A percentile compares a stretch with the other conserved stretches of the same genome.
These are phyloP conservation scores for Scophthalmus maximus DNA, from an alignment of 2,113 vertebrate genomes.

Conservation along the genomic window DNA sequence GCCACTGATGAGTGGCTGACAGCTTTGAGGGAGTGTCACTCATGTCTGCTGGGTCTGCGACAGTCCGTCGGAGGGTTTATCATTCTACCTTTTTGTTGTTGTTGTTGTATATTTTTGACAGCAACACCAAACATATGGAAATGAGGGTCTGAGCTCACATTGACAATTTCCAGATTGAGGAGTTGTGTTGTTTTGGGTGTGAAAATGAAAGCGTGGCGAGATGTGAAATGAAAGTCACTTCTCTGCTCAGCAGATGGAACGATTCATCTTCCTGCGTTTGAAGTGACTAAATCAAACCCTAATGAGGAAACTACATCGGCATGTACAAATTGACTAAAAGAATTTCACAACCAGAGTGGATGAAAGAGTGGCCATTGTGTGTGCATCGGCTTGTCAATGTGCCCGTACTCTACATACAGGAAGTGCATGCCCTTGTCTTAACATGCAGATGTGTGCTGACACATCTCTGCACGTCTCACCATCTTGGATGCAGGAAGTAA, in stretches of 20 bases:
- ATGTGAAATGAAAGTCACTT: slow-evolving; percentile 49
- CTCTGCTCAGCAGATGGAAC: slow-evolving; percentile 53
- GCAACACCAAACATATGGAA: slow-evolving; percentile 23
- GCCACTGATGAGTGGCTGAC: slow-evolving; percentile 57
- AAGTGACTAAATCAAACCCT: slow-evolving; percentile 68
- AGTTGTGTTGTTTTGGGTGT: slow-evolving; percentile 30
- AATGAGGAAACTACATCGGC: slow-evolving; percentile 70
- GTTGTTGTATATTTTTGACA: not conserved
- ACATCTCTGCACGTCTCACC: slow-evolving; percentile 18
- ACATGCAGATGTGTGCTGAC: slow-evolving; percentile 24
- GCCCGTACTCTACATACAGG: not conserved
- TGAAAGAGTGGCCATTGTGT: not conserved
- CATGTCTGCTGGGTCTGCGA: slow-evolving; percentile 63
- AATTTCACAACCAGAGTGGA: not conserved
- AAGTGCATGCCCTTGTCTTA: not conserved
- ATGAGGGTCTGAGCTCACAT: not conserved
- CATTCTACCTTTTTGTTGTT: not conserved
- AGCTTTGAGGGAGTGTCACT: slow-evolving; percentile 41
- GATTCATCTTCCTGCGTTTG: slow-evolving; percentile 67
- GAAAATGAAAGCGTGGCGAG: slow-evolving; percentile 35
- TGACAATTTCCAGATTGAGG: slow-evolving; percentile 38
- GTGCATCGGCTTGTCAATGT: not conserved
- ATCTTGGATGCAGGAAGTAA: slow-evolving; percentile 39
- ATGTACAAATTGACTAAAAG: slow-evolving; percentile 60
- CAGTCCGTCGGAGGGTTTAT: slow-evolving; percentile 41